Evolutionary conservation across 2,797 vertebrate species (phyloP), one percentile per base, ranked within the genome.

Genomic region (Tamandua tetradactyla): DNA sequence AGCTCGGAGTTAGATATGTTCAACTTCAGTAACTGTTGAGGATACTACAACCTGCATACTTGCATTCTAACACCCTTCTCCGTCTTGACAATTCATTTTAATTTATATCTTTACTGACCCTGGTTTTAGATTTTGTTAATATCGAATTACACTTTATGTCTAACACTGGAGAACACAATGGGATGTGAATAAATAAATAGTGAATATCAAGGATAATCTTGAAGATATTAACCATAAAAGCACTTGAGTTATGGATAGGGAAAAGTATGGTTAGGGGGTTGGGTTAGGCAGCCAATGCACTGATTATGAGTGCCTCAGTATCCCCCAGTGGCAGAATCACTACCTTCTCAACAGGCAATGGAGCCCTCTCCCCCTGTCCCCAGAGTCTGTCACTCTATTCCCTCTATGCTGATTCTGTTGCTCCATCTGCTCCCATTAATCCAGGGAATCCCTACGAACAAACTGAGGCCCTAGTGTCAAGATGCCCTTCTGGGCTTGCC

Each of bases 91-190:
- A 42, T 69, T 83, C 78, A 55, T 47, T 84, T 89, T 94, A 35
- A 57, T 71, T 89, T 92, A 14, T 80, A 27, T 47, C 27, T 71
- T 71, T 59, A 57, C 40, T 52, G 12, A 87, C 49, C 66, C 61
- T 64, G 68, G 68, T 71, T 89, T 80, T 64, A 30, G 40, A 32
- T 84, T 95, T 88, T 81, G 52, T 32, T 82, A 55, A 66, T 79
- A 75, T 14, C 17, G 9, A 47, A 17, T 68, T 87, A 93, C 69
- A 49, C 42, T 80, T 18, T 37, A 12, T n/a, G 14, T 71, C n/a
- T 64, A 85, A 78, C 69, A 92, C 7, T 81, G 47, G 52, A 76
- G 81, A 79, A 83, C 15, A 52, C 52, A 81, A 40, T 69, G 76
- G 57, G 5, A 59, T 59, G 7, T 68, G 42, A 86, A 27, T 81